Evolutionary conservation across 2,888 invertebrate species (phyloP).

Genomic region (Athripsodes cinereus): DNA sequence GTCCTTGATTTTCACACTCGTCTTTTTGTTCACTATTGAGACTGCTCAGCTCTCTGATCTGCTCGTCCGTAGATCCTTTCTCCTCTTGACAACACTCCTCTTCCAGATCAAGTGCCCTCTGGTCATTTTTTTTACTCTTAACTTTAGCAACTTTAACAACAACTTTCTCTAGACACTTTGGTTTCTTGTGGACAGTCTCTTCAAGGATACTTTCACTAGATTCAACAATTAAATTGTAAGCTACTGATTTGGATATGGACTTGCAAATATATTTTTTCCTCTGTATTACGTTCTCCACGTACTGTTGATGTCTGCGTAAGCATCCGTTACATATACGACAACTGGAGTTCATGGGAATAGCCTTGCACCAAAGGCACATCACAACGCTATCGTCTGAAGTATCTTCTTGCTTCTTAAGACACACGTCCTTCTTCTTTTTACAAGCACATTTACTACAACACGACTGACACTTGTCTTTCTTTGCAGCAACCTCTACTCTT

Average conservation of each 20-base stretch:
- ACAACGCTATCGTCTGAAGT: not conserved
- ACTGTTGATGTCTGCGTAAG: not conserved
- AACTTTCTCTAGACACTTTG: constrained; percentile 24
- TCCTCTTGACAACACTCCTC: constrained; percentile 20
- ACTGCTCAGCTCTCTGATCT: constrained; percentile 23
- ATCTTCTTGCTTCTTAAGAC: not conserved
- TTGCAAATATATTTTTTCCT: not conserved
- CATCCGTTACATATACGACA: not conserved
- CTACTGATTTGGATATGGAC: constrained; percentile 23
- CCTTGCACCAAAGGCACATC: not conserved
- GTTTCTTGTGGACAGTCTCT: constrained; percentile 8
- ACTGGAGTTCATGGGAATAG: not conserved
- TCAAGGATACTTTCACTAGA: constrained; percentile 23
- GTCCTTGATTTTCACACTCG: constrained; percentile 30
- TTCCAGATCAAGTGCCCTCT: constrained; percentile 4
- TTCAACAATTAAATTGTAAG: constrained; percentile 28
- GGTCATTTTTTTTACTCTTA: constrained; percentile 12
- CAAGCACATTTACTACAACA: not conserved
- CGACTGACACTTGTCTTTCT: not conserved
- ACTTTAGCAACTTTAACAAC: constrained; percentile 27
- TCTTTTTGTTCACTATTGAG: constrained; percentile 18
- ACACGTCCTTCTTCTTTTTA: too few species aligned
- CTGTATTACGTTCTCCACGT: not conserved
- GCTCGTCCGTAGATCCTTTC: constrained; percentile 34
- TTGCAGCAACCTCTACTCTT: not conserved